Conservation (phyloP, 2,113 vertebrate genomes). For the Catharus minimus region DNA sequence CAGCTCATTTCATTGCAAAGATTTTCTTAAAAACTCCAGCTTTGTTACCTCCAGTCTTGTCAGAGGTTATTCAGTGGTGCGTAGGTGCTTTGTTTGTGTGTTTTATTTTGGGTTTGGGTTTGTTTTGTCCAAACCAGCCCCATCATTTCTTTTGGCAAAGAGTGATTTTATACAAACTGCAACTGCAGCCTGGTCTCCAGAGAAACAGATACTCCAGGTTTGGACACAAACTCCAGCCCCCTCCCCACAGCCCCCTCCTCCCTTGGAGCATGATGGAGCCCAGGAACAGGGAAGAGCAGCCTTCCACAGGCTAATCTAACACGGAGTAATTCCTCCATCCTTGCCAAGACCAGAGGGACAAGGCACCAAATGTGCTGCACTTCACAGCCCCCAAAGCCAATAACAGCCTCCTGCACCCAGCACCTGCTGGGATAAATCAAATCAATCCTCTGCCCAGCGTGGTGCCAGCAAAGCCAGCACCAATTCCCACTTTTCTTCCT, state of each 20-base stretch:
- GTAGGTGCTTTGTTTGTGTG: not conserved
- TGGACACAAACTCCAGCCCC: not conserved
- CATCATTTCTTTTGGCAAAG: not conserved
- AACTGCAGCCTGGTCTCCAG: not conserved
- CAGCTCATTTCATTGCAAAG: conserved; percentile 64
- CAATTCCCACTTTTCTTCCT: not conserved
- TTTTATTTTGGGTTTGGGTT: not conserved
- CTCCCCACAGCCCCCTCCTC: not conserved
- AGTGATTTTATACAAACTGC: not conserved
- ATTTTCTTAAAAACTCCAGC: conserved; percentile 52
- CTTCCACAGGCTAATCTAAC: not conserved
- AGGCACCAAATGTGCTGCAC: not conserved
- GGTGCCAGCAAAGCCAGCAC: not conserved
- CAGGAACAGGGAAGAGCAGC: not conserved
- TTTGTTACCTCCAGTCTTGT: conserved; percentile 63
- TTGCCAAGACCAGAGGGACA: not conserved
- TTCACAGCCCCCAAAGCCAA: not conserved
- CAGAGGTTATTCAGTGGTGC: conserved; percentile 24
- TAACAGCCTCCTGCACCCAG: not conserved
- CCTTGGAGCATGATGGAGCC: not conserved
- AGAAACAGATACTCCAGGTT: not conserved
- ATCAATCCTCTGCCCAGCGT: not conserved
- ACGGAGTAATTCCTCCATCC: not conserved
- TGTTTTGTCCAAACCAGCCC: not conserved
- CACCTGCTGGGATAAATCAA: not conserved